Percentiles rank a stretch among this genome's conserved stretches.
Conservation (phyloP, 2,888 invertebrate genomes). For the Lasioglossum marginatum region DNA sequence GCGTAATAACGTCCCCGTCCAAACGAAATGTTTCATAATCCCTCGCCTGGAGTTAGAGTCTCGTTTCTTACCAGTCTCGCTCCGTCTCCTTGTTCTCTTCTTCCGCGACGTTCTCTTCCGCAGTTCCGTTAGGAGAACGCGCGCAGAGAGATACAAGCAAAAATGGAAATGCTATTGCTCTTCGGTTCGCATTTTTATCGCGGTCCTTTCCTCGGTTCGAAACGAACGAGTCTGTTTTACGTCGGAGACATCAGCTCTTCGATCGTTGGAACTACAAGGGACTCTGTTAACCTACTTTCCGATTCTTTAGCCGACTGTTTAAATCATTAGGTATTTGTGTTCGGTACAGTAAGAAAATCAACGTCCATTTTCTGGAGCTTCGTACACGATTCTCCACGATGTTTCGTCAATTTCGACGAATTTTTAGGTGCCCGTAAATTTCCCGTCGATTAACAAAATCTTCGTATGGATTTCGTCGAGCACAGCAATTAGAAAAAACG, state of each 20-base stretch:
- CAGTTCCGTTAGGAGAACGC: not conserved
- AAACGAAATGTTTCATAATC: conserved; percentile 1
- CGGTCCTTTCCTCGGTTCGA: not conserved
- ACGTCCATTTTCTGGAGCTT: not conserved
- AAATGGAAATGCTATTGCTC: conserved; percentile 1
- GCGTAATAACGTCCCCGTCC: conserved; percentile 12
- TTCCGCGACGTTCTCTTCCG: not conserved
- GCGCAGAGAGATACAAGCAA: not conserved
- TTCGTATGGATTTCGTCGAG: not conserved
- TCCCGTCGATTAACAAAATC: not conserved
- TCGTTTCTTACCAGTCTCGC: not conserved
- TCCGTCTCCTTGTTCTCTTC: not conserved
- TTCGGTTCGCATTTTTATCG: not conserved
- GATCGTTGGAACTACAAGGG: not conserved
- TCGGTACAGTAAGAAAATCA: not conserved
- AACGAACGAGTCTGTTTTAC: not conserved
- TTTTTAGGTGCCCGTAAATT: not conserved
- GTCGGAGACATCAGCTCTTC: not conserved
- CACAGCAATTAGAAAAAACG: not conserved
- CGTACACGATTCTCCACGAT: too few relatives aligned
- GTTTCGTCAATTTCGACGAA: not conserved
- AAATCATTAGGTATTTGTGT: not conserved
- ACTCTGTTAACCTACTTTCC: not conserved
- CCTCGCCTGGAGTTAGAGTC: not conserved
- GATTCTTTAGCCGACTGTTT: not conserved